Evolutionary conservation across 2,113 vertebrate species (phyloP), one percentile per base, ranked within the genome.

Genomic region (Bambusicola thoracicus): DNA sequence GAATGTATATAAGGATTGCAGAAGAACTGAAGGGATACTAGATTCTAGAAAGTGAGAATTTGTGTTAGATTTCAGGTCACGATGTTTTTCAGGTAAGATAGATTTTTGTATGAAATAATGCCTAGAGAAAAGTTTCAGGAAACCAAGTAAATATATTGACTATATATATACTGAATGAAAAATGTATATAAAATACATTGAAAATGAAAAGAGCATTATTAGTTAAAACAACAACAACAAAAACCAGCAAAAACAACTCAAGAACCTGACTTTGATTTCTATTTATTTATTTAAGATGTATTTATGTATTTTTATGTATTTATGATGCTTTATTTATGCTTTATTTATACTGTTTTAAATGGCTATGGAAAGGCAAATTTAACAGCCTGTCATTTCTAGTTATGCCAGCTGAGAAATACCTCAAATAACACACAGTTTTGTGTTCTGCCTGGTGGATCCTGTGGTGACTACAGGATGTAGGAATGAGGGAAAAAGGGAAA

Each of bases 41-140:
- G 27, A 25, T 81, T 77, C 27, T 65, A 32, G 4, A 11, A 16
- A 2, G 1, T 0, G 1, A 19, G 13, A 14, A 62, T 14, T 58
- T 41, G 43, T 53, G 11, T 68, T 77, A 78, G 40, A 65, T 51
- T 8, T 85, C 30, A 34, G 25, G 12, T 72, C 34, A 73, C 25
- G 44, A 38, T 46, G 20, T 32, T 78, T 89, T 85, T 41, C 38
- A 68, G 38, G 24, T 51, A 38, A 70, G 46, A 30, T 9, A 17
- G 4, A 32, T 77, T 91, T 63, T 59, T 22, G 19, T 55, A 34
- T 43, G 15, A 27, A 76, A 1, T 72, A 53, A 48, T 34, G 46
- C 24, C 43, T 58, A 43, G 29, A 81, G 13, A 5, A 81, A 67
- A 2, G 1, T 38, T 84, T 76, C 40, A 68, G 53, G 30, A 91